Conservation (phyloP, 2,113 vertebrate species). For the Poecile atricapillus region DNA sequence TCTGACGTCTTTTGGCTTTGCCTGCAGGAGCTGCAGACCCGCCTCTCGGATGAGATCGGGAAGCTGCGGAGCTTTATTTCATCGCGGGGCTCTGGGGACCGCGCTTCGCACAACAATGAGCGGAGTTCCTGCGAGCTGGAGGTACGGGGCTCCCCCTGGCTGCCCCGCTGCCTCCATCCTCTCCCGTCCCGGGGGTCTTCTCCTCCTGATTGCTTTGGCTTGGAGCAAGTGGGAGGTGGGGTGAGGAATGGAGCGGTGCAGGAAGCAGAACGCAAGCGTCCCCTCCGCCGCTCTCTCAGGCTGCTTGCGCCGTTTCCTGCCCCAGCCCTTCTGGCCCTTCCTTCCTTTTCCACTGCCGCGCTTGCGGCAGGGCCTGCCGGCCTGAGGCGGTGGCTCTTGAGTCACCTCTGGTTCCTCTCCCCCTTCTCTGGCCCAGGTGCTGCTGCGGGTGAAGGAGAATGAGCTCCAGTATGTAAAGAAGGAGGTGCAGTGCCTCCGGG, state of each 20-base stretch:
- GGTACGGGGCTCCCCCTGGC: conserved; percentile 50
- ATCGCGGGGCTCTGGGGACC: conserved; percentile 63
- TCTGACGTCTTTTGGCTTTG: neutral
- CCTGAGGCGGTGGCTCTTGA: neutral
- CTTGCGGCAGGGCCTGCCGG: neutral
- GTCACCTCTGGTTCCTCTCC: conserved; percentile 6
- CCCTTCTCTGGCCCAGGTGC: conserved; percentile 72
- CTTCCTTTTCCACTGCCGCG: neutral
- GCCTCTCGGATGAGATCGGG: conserved; percentile 83
- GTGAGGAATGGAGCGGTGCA: neutral
- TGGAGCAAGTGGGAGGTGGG: neutral
- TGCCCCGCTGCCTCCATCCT: neutral
- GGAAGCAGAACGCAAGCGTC: neutral
- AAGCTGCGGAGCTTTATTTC: conserved; percentile 72
- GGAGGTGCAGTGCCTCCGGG: conserved; percentile 90
- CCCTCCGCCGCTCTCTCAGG: neutral
- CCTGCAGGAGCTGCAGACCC: conserved; percentile 83
- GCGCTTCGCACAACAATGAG: conserved; percentile 60
- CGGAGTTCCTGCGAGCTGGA: conserved; percentile 83
- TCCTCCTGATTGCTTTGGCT: neutral
- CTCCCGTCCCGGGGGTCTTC: fast-evolving
- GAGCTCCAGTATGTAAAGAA: conserved; percentile 90
- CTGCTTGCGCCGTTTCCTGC: neutral
- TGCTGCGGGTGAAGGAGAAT: conserved; percentile 90
- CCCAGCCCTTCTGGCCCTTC: conserved; percentile 19